Percentiles rank a stretch among this genome's conserved stretches.
Conservation (phyloP, 2,888 invertebrate genomes). For the Pharmacophagus antenor region DNA sequence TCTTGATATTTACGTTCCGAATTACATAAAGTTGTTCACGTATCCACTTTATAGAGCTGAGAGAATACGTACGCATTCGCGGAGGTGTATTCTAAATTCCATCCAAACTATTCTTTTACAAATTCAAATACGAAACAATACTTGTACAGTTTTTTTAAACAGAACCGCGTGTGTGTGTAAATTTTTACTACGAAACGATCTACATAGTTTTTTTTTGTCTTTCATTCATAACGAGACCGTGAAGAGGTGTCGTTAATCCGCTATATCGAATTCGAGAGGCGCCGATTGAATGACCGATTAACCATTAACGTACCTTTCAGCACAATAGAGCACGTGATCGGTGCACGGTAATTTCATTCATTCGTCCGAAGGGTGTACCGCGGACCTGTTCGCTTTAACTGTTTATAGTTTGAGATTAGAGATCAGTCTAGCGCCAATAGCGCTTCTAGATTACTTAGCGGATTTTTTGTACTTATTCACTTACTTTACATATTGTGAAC, state of each 20-base stretch:
- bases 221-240: constrained; percentile 66
- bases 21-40: constrained; percentile 22
- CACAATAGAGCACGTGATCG: constrained; percentile 72
- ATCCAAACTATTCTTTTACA: constrained; percentile 6
- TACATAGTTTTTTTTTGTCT: constrained; percentile 57
- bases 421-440: constrained; percentile 36
- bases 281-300: constrained; percentile 70
- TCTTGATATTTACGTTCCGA: constrained; percentile 29
- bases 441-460: constrained; percentile 7
- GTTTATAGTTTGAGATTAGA: constrained; percentile 44
- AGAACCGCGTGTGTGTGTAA: constrained; percentile 45
- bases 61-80: constrained; percentile 13
- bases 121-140: constrained; percentile 22
- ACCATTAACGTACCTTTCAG: constrained; percentile 64
- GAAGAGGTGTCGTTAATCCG: constrained; percentile 61
- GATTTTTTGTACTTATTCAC: constrained; percentile 23
- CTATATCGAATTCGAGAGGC: constrained; percentile 49
- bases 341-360: constrained; percentile 62
- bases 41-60: constrained; percentile 10
- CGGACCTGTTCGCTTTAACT: constrained; percentile 43
- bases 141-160: constrained; percentile 36
- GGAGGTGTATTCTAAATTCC: neutral
- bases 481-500: neutral
- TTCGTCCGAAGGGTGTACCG: constrained; percentile 49
- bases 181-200: constrained; percentile 53